phyloP scores from a whole-genome alignment of 2,888 invertebrate genomes.

The Thereva nobilitata region DNA sequence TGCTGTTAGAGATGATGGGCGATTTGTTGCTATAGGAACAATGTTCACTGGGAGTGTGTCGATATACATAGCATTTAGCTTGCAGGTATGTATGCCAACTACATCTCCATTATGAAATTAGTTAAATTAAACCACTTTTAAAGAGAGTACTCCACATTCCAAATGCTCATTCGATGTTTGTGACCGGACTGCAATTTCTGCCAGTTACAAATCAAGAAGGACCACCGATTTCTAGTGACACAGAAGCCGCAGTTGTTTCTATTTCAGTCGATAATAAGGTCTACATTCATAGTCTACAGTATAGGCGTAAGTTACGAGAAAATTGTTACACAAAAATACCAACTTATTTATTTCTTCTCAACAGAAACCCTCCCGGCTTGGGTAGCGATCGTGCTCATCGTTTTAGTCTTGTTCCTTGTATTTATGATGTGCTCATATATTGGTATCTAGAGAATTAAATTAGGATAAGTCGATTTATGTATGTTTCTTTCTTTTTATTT shows the following conservation, averaged over 20 bases:
- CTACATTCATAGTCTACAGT: slow-evolving; percentile 83
- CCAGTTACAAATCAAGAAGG: slow-evolving; percentile 71
- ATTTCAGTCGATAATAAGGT: slow-evolving; percentile 95
- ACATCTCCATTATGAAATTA: not conserved
- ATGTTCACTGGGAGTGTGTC: slow-evolving; percentile 92
- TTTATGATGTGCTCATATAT: slow-evolving; percentile 83
- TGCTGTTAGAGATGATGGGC: slow-evolving; percentile 88
- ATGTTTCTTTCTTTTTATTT: too few species aligned
- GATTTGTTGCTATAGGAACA: slow-evolving; percentile 89
- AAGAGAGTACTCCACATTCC: slow-evolving; percentile 81
- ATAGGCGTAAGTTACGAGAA: slow-evolving; percentile 68
- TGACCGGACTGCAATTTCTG: slow-evolving; percentile 93
- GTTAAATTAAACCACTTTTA: not conserved
- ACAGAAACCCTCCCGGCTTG: slow-evolving; percentile 81
- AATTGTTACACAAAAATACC: not conserved
- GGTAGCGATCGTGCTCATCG: slow-evolving; percentile 75
- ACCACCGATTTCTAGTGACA: slow-evolving; percentile 71
- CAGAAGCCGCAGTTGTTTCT: slow-evolving; percentile 88
- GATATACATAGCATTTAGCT: slow-evolving; percentile 87
- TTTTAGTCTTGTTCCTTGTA: slow-evolving; percentile 75
- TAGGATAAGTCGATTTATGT: not conserved
- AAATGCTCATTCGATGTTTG: slow-evolving; percentile 93
- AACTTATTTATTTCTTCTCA: slow-evolving; percentile 50
- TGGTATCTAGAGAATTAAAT: slow-evolving; percentile 64
- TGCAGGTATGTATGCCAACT: slow-evolving; percentile 65